Base-by-base conservation (phyloP, 1,140 invertebrate genomes). In the Eumeta japonica region DNA sequence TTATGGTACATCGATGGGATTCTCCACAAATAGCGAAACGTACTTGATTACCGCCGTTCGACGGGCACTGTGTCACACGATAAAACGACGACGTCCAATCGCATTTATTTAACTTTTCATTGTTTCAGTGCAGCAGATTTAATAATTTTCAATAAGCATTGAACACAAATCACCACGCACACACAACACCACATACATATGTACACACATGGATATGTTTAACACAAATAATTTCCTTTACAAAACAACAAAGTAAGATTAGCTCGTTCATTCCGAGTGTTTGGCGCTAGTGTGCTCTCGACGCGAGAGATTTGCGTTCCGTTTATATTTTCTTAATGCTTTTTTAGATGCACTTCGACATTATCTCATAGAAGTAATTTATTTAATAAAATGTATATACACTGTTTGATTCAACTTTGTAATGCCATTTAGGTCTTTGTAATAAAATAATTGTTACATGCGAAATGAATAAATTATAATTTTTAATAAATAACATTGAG, bases 1-100 rank as follows among this genome's bases (percentile, higher is more conserved):
- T 76, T 76, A 76, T 76, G 73, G 73, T 76, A 75, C 71, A 74
- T 74, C 62, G 62, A 72, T 58, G 66, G 68, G 55, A 75, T 75
- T 62, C 73, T 76, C 70, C 68, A 71, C 68, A 73, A 72, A 74
- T 74, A 74, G 70, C 66, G 52, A 71, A 71, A 74, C 70, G 60
- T 71, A 71, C 66, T 70, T 65, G 66, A 71, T 71, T 74, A 70
- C 65, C 70, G 70, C 66, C 70, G 71, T 52, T 53, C 67, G 70
- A 74, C 70, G 70, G 66, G 62, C 63, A 65, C 58, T 63, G 64
- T 66, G 56, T 55, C 66, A 70, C 70, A 71, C 63, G 58, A 66
- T 68, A 64, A 63, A 65, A 71, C 70, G 60, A 71, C 61, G 66
- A 62, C 61, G 58, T 50, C 20, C n/a, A 24, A 5, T 5, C n/a